Percentiles rank a stretch among this genome's conserved stretches.
Conservation (phyloP, 2,797 vertebrate genomes). For the Numenius phaeopus region DNA sequence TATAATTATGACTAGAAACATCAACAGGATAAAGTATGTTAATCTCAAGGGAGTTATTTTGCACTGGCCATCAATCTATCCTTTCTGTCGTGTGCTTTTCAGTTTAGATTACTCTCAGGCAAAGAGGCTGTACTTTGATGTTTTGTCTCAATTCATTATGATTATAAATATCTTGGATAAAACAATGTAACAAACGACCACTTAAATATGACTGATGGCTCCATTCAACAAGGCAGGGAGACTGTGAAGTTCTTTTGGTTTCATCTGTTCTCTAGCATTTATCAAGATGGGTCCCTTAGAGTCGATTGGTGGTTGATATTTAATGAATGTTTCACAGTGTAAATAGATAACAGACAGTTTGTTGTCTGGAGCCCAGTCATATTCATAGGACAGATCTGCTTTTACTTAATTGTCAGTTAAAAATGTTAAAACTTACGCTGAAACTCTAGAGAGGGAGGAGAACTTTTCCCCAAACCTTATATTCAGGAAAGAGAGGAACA, state of each 20-base stretch:
- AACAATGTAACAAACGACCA: conserved; percentile 1
- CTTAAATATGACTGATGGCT: conserved; percentile 51
- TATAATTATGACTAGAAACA: conserved; percentile 22
- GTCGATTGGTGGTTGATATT: background rate
- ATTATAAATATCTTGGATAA: conserved; percentile 52
- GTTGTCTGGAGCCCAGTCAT: background rate
- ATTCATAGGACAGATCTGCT: background rate
- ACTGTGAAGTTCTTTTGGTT: background rate
- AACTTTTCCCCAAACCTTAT: background rate
- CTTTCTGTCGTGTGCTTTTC: conserved; percentile 52
- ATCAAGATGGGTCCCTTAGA: background rate
- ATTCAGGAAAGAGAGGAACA: background rate
- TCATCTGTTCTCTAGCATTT: background rate
- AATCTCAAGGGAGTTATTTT: conserved; percentile 28
- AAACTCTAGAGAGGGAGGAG: background rate
- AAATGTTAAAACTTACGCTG: background rate
- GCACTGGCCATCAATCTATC: background rate
- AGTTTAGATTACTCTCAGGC: conserved; percentile 30
- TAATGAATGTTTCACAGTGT: conserved; percentile 12
- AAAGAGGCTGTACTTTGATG: background rate
- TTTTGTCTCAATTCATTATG: conserved; percentile 53
- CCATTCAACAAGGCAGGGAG: background rate
- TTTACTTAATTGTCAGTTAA: conserved; percentile 7
- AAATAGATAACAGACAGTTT: background rate
- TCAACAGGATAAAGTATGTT: conserved; percentile 6